Evolutionary conservation across 2,888 invertebrate species (phyloP).

Genomic region (Incurvaria masculella): DNA sequence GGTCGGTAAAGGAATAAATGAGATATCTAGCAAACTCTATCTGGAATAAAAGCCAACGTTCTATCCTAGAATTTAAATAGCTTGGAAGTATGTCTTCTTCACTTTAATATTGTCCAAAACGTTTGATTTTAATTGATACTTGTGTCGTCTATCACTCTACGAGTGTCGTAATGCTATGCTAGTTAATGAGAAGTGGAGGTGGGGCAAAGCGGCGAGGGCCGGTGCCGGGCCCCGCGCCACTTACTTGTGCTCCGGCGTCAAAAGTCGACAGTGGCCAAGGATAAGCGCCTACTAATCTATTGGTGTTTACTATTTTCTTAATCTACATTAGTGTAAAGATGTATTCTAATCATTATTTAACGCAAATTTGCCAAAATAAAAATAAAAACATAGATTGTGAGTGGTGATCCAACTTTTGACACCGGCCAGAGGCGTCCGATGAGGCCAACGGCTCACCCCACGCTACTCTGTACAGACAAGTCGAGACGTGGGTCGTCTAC

Average conservation of each 20-base stretch:
- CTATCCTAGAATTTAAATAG: conserved; percentile 51
- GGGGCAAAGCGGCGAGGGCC: conserved; percentile 12
- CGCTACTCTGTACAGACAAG: conserved; percentile 7
- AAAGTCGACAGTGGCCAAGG: conserved; percentile 47
- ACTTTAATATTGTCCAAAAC: conserved; percentile 53
- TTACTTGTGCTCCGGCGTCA: conserved; percentile 42
- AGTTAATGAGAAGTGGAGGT: conserved; percentile 12
- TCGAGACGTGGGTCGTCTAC: background rate
- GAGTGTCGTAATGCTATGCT: conserved; percentile 50
- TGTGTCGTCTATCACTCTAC: conserved; percentile 48
- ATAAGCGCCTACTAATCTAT: conserved; percentile 58
- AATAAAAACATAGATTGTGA: conserved; percentile 33
- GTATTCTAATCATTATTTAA: conserved; percentile 40
- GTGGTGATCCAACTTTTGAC: conserved; percentile 42
- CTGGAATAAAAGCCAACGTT: conserved; percentile 53
- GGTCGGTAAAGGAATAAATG: conserved; percentile 42
- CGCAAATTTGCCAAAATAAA: conserved; percentile 26
- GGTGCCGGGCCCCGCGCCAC: conserved; percentile 17
- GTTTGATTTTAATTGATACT: conserved; percentile 43
- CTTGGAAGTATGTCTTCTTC: conserved; percentile 53
- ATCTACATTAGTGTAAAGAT: conserved; percentile 55
- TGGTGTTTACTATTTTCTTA: conserved; percentile 58
- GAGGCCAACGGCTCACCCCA: conserved; percentile 12
- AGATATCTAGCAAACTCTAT: conserved; percentile 54
- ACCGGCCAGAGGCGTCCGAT: conserved; percentile 21